phyloP scores from a whole-genome alignment of 2,888 invertebrate genomes.

The Pseudoips prasinana region DNA sequence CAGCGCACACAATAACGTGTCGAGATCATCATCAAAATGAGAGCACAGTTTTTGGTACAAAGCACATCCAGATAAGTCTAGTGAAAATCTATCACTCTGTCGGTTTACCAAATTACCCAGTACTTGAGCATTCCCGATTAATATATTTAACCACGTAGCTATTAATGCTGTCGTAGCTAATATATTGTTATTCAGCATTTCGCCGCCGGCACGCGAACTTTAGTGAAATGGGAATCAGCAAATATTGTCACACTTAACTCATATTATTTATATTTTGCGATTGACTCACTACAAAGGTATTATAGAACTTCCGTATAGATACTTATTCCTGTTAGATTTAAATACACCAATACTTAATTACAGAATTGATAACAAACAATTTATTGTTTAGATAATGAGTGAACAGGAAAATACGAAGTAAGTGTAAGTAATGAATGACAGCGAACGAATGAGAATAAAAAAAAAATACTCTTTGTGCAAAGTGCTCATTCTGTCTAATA shows the following conservation, averaged over 20 bases:
- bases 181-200: constrained; percentile 51
- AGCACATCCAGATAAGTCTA: constrained; percentile 61
- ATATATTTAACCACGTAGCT: constrained; percentile 34
- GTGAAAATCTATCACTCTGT: constrained; percentile 49
- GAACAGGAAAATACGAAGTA: constrained; percentile 6
- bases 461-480: too few relatives aligned
- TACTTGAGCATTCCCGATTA: constrained; percentile 44
- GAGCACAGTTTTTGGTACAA: constrained; percentile 68
- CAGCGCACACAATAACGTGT: constrained; percentile 62
- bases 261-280: constrained; percentile 9
- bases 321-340: too few relatives aligned
- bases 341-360: not conserved
- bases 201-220: constrained; percentile 41
- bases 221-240: constrained; percentile 2
- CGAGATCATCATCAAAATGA: constrained; percentile 64
- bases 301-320: too few relatives aligned
- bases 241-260: not conserved
- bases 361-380: constrained; percentile 4
- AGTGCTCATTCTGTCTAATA: too few relatives aligned
- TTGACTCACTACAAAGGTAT: constrained; percentile 21
- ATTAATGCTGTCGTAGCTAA: constrained; percentile 40
- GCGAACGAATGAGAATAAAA: too few relatives aligned
- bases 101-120: constrained; percentile 47
- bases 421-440: constrained; percentile 7
- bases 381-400: constrained; percentile 6